Evolutionary conservation across 2,888 invertebrate species (phyloP).

Genomic region (Macrosiphum euphorbiae): DNA sequence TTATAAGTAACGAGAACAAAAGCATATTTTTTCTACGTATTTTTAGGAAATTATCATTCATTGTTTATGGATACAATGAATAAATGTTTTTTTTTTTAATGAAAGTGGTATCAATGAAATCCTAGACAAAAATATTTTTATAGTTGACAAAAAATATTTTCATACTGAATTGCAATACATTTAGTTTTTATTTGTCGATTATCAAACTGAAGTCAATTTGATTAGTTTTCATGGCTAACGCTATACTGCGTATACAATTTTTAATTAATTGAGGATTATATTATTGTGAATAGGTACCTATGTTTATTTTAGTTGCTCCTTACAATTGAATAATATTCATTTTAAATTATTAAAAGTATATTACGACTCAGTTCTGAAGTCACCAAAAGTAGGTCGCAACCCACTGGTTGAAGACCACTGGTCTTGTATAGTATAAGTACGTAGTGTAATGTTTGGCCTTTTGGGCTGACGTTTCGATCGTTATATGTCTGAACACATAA

Average conservation of each 20-base stretch:
- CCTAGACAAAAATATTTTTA: background rate
- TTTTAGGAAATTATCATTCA: background rate
- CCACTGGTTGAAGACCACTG: background rate
- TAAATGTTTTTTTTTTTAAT: background rate
- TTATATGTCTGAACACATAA: too few relatives aligned
- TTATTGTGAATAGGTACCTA: background rate
- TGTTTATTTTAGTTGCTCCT: background rate
- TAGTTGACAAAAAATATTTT: background rate
- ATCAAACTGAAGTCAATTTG: background rate
- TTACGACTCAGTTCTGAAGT: background rate
- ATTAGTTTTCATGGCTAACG: background rate
- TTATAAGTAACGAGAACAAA: background rate
- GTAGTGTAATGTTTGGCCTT: background rate
- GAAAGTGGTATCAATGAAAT: background rate
- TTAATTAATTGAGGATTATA: background rate
- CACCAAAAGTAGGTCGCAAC: background rate
- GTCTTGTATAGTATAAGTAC: background rate
- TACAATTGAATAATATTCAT: background rate
- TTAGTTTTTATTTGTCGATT: background rate
- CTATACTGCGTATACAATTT: background rate
- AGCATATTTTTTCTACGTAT: background rate
- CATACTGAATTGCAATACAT: background rate
- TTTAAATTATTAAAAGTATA: background rate
- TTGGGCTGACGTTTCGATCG: background rate
- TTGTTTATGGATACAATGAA: background rate